Base-by-base conservation (phyloP, 2,888 invertebrate genomes). In the Agonopterix arenella region DNA sequence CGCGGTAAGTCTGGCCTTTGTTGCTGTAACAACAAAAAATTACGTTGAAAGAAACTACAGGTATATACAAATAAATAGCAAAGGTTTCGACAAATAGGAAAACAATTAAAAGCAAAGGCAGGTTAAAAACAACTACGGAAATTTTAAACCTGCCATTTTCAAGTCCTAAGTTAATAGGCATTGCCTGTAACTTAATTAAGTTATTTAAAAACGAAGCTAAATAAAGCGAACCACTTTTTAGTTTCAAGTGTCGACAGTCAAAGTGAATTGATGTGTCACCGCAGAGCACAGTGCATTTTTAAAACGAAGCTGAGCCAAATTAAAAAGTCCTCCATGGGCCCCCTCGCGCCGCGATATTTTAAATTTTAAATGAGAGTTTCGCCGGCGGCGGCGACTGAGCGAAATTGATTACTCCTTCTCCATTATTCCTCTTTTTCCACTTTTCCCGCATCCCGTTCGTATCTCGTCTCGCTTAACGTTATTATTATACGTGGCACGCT, bases 1-100 rank as follows among this genome's bases (percentile, higher is more conserved):
- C 95, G 91, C 37, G 95, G 95, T 65, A 96, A 88, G 79, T 96
- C 95, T 52, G 95, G 94, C 83, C 95, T 91, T 89, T 95, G 96
- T 93, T 95, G 95, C 95, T 96, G 92, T 37, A 76, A 73, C 58
- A 67, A 68, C 13, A 53, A 49, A 54, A 40, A 28, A 28, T 4
- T 28, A 5, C 28, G 7, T 28, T 36, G 11, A 11, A 1, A 44
- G 48, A 41, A 46, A 16, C n/a, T 18, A 13, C 10, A 11, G 28
- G 28, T 5, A 28, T 28, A 28, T 28, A 5, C 7, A 28, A 28
- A 5, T 28, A 28, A 28, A 5, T 5, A 28, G 28, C 1, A 28
- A 2, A 28, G 5, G 4, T 28, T 28, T 28, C 5, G 5, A 28
- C 7, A 5, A 28, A 28, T 28, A 28, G 7, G 7, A 28, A 28